Percentiles rank a stretch among this genome's conserved stretches.
These are phyloP conservation scores for Napeogenes sylphis DNA, from an alignment of 2,888 invertebrate species.

Conservation along the genomic window DNA sequence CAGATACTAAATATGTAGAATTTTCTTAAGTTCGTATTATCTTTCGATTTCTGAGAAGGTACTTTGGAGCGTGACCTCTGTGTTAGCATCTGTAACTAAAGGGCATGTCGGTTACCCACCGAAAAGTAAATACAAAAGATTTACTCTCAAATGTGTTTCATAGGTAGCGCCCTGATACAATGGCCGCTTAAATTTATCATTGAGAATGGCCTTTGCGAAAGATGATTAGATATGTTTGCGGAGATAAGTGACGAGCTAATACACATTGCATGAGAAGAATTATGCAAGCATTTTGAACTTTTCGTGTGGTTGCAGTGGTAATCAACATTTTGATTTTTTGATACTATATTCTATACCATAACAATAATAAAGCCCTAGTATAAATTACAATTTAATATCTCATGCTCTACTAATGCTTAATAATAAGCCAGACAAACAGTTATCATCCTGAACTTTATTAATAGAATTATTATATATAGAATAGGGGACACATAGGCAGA, in stretches of 20 bases:
- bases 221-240: constrained; percentile 23
- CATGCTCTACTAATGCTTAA: too few species aligned
- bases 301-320: neutral
- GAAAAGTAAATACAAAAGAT: constrained; percentile 21
- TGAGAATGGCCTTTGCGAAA: constrained; percentile 24
- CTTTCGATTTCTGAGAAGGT: neutral
- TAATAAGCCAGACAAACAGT: too few species aligned
- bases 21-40: neutral
- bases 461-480: too few species aligned
- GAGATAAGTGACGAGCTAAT: constrained; percentile 21
- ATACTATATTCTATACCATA: neutral
- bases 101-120: constrained; percentile 21
- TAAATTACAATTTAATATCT: too few species aligned
- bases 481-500: too few species aligned
- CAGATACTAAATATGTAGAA: neutral
- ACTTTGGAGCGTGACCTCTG: constrained; percentile 24
- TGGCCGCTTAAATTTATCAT: constrained; percentile 27
- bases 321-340: neutral
- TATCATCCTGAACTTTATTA: too few species aligned
- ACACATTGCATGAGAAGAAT: constrained; percentile 16
- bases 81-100: constrained; percentile 22
- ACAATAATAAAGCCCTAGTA: too few species aligned
- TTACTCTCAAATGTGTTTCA: constrained; percentile 20
- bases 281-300: constrained; percentile 15
- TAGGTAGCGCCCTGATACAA: constrained; percentile 23